Conservation (phyloP, 2,888 invertebrate genomes). For the Didymodactylos carnosus region DNA sequence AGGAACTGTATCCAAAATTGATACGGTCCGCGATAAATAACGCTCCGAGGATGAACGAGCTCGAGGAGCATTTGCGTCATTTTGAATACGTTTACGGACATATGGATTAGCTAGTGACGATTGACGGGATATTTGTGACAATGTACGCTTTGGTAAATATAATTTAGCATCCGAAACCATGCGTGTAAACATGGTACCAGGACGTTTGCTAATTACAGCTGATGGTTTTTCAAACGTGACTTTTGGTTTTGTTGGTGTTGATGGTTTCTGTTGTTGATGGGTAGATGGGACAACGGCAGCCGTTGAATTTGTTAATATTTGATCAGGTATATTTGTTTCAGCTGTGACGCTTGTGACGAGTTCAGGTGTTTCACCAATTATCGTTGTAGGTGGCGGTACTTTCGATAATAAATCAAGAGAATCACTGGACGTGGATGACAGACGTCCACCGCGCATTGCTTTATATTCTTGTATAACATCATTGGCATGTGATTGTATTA, state of each 20-base stretch:
- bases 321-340: background rate
- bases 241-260: background rate
- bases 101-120: background rate
- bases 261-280: background rate
- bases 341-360: background rate
- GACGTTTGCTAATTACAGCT: background rate
- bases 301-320: background rate
- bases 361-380: background rate
- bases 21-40: background rate
- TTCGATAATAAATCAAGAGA: background rate
- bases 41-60: background rate
- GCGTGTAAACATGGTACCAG: background rate
- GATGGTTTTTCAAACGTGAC: background rate
- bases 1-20: background rate
- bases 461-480: background rate
- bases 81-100: background rate
- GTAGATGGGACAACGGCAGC: background rate
- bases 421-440: background rate
- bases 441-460: background rate
- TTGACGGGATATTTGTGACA: background rate
- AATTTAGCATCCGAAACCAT: background rate
- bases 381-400: background rate
- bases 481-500: constrained; percentile 20
- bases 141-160: background rate
- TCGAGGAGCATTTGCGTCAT: background rate